Conservation (phyloP, 2,888 invertebrate species). For the Troglohyphantes excavatus region DNA sequence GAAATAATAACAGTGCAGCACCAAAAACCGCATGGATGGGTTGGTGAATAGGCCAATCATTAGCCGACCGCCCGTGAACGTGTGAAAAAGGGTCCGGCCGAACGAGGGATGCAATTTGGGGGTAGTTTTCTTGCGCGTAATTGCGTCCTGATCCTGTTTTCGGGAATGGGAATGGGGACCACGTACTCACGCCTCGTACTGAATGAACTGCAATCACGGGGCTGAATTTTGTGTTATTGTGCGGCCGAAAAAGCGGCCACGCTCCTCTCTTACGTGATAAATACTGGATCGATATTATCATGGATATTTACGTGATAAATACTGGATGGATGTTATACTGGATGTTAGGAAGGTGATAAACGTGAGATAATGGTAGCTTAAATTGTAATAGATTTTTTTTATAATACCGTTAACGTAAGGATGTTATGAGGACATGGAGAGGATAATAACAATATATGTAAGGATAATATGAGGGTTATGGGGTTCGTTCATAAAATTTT, state of each 20-base stretch:
- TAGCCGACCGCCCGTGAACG: slow-evolving; percentile 13
- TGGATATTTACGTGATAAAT: no score
- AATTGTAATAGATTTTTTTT: no score
- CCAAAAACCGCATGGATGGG: slow-evolving; percentile 17
- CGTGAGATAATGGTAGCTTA: no score
- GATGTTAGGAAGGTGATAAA: no score
- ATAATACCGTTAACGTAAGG: no score
- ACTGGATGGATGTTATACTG: no score
- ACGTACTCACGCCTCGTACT: neutral
- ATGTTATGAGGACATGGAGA: no score
- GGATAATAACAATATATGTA: no score
- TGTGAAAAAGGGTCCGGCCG: neutral
- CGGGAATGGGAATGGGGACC: neutral
- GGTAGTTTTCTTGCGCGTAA: slow-evolving; percentile 9
- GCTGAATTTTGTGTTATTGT: neutral
- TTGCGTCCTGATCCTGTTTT: slow-evolving; percentile 27
- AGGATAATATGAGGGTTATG: no score
- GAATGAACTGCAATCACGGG: neutral
- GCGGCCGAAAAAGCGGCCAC: neutral
- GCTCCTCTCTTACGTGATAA: neutral
- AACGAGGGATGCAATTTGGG: neutral
- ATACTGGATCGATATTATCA: slow-evolving; percentile 19
- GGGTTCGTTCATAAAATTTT: no score
- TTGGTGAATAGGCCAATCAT: slow-evolving; percentile 31
- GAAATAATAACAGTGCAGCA: no score